These are phyloP conservation scores for Bembecia ichneumoniformis DNA, from an alignment of 2,888 invertebrate species.

Conservation along the genomic window DNA sequence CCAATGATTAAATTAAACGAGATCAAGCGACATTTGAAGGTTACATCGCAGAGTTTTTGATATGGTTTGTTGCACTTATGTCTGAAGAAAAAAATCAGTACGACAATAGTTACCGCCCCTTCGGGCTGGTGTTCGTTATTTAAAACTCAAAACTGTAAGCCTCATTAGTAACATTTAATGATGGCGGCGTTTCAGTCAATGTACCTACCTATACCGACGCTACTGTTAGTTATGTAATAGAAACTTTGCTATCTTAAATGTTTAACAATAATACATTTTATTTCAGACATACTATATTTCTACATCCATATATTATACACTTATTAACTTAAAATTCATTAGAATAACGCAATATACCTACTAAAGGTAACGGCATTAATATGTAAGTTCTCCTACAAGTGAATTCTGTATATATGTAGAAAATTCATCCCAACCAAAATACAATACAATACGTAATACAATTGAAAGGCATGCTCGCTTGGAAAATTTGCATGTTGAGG, in stretches of 20 bases:
- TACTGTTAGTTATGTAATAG: slow-evolving; percentile 26
- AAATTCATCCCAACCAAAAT: neutral
- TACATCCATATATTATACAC: no score
- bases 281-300: no score
- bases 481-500: slow-evolving; percentile 66
- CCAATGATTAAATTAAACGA: neutral
- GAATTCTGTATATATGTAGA: neutral
- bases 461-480: slow-evolving; percentile 50
- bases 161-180: slow-evolving; percentile 71
- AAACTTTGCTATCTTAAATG: no score
- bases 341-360: no score
- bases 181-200: slow-evolving; percentile 54
- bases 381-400: neutral
- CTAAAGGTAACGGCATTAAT: no score
- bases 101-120: slow-evolving; percentile 45
- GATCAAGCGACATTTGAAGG: slow-evolving; percentile 39
- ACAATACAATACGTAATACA: slow-evolving; percentile 21
- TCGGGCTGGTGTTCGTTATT: slow-evolving; percentile 52
- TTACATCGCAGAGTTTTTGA: slow-evolving; percentile 42
- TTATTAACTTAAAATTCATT: no score
- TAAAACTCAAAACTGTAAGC: slow-evolving; percentile 65
- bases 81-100: slow-evolving; percentile 56
- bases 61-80: slow-evolving; percentile 54
- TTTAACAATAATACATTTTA: no score
- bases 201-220: slow-evolving; percentile 40